Base-by-base conservation (phyloP, 2,113 vertebrate genomes). In the Notarius lentiginosus region DNA sequence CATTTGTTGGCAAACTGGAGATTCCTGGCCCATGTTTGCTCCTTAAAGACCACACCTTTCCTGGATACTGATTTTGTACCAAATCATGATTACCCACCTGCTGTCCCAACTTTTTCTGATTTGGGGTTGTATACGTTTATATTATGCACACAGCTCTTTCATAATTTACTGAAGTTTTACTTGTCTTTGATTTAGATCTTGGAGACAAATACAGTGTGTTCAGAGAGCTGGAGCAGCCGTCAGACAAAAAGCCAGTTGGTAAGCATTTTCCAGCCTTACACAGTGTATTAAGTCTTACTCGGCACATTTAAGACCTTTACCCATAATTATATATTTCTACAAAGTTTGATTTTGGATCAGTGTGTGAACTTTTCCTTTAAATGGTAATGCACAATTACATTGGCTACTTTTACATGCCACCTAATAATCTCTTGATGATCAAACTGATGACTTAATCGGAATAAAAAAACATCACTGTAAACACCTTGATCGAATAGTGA, bases 181-280 rank as follows among this genome's bases (percentile, higher is more conserved):
- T 84, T 75, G 90, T 4, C 89, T 89, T 85, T 73, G 83, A 73
- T 91, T 6, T 90, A 99, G 98, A 97, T 90, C 89, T 89, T 92
- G 96, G 96, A 86, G 98, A 99, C 92, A 99, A 98, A 92, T 99
- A 99, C 88, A 99, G 97, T 61, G 98, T 98, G 91, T 99, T 99
- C 94, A 95, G 98, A 92, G 96, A 97, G 68, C 94, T 99, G 0
- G 97, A 98, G 81, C 96, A 94, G 6, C 96, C 96, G 12, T 58
- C 95, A 88, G 97, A 98, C 86, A 96, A 94, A 93, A 99, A 97
- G 93, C 91, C 95, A 90, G 90, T 96, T 75, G 97, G 98, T 99
- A 96, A 97, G 97, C 72, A 60, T 77, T 87, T 34, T 47, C 58
- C 84, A 56, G 17, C 56, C 14, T 53, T 66, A 20, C 51, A 65